Conservation (phyloP, 2,888 invertebrate genomes). For the Apotomis capreana region DNA sequence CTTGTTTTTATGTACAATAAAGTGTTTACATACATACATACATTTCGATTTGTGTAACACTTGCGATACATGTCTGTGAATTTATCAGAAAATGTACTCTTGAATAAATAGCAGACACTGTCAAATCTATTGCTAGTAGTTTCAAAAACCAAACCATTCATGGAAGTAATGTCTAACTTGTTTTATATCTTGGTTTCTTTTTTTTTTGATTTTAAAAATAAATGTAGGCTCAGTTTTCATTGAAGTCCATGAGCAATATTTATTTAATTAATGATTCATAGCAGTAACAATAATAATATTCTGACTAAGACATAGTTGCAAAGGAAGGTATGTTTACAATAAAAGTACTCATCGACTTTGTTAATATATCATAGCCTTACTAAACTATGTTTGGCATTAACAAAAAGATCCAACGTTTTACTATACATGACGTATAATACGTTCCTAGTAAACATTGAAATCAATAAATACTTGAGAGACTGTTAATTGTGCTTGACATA, state of each 20-base stretch:
- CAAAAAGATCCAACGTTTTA: slow-evolving; percentile 14
- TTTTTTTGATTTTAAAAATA: neutral
- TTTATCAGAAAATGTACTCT: neutral
- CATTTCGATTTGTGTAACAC: neutral
- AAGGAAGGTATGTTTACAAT: neutral
- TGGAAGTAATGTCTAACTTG: neutral
- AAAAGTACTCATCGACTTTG: neutral
- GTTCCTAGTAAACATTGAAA: slow-evolving; percentile 12
- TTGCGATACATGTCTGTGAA: neutral
- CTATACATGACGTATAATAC: slow-evolving; percentile 19
- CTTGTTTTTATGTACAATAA: too few species aligned
- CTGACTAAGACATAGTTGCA: neutral
- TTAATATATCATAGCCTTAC: neutral
- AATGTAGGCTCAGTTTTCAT: neutral
- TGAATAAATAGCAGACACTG: neutral
- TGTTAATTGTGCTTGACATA: neutral
- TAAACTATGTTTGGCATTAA: slow-evolving; percentile 5
- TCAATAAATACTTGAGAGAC: slow-evolving; percentile 19
- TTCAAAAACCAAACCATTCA: neutral
- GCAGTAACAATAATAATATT: neutral
- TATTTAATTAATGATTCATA: too few species aligned
- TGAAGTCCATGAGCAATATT: neutral
- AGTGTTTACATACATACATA: too few species aligned
- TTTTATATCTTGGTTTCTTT: neutral
- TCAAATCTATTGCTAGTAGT: neutral